A percentile compares a stretch with the other conserved stretches of the same genome.
Evolutionary conservation across 2,797 vertebrate species (phyloP).

Genomic region (Pseudomugil gertrudae): DNA sequence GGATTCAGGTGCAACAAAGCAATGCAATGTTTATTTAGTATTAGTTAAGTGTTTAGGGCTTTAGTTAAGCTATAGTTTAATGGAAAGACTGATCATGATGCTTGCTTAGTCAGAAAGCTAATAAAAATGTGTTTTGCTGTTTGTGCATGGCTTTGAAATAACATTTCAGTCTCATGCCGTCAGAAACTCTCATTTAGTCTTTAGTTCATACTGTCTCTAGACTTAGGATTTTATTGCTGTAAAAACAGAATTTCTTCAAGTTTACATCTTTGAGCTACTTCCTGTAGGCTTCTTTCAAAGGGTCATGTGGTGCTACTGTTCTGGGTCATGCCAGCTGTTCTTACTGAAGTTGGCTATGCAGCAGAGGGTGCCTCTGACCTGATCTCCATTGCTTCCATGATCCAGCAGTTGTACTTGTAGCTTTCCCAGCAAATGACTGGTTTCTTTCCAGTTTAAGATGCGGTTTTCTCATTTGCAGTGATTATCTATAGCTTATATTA

Average conservation of each 20-base stretch:
- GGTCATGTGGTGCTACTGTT: not conserved
- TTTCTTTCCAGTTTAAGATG: too few species aligned
- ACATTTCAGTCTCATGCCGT: not conserved
- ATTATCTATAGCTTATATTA: too few species aligned
- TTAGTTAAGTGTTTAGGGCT: constrained; percentile 18
- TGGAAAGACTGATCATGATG: constrained; percentile 28
- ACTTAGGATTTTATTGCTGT: not conserved
- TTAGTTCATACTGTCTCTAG: not conserved
- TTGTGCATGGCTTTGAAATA: constrained; percentile 19
- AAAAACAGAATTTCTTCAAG: not conserved
- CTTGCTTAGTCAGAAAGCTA: constrained; percentile 24
- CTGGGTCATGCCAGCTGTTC: not conserved
- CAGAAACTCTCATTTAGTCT: not conserved
- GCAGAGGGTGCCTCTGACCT: too few species aligned
- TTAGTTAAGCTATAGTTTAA: constrained; percentile 16
- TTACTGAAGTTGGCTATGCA: not conserved
- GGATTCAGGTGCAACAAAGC: constrained; percentile 12
- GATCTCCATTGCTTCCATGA: too few species aligned
- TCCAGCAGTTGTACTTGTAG: too few species aligned
- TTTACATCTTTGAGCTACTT: too few species aligned
- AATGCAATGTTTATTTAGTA: constrained; percentile 14
- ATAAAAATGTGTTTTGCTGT: constrained; percentile 42
- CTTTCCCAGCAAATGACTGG: too few species aligned
- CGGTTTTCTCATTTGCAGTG: too few species aligned
- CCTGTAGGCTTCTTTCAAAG: not conserved